Percentiles rank a stretch among this genome's conserved stretches.
phyloP scores from a whole-genome alignment of 2,113 vertebrate genomes.

The Oophaga pumilio region DNA sequence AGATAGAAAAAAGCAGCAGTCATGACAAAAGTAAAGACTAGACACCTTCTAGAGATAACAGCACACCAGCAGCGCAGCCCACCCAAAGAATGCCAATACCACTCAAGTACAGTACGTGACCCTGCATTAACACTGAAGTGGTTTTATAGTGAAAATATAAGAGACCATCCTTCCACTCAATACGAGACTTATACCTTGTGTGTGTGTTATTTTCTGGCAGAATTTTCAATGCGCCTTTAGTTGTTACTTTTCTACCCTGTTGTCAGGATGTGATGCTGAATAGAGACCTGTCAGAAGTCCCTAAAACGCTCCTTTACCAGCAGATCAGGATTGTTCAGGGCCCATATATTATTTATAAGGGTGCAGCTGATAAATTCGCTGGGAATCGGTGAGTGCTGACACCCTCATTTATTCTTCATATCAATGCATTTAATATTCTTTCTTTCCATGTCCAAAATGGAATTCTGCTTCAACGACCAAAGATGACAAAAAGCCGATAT shows the following conservation, averaged over 20 bases:
- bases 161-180: too few relatives aligned
- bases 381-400: not conserved
- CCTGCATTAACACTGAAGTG: too few relatives aligned
- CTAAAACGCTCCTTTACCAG: not conserved
- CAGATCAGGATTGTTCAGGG: not conserved
- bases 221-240: not conserved
- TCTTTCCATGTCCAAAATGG: not conserved
- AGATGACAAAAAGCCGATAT: slow-evolving; percentile 30
- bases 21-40: too few relatives aligned
- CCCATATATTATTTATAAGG: not conserved
- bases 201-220: not conserved
- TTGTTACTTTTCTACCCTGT: not conserved
- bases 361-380: not conserved
- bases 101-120: too few relatives aligned
- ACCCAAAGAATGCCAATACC: too few relatives aligned
- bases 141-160: too few relatives aligned
- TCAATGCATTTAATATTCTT: not conserved
- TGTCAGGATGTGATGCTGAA: not conserved
- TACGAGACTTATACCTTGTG: not conserved
- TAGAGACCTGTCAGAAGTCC: not conserved
- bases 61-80: too few relatives aligned
- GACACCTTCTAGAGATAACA: too few relatives aligned
- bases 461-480: not conserved
- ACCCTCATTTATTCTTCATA: not conserved
- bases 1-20: too few relatives aligned